These are phyloP conservation scores for Chironomus riparius DNA, from an alignment of 2,888 invertebrate species.

Conservation along the genomic window DNA sequence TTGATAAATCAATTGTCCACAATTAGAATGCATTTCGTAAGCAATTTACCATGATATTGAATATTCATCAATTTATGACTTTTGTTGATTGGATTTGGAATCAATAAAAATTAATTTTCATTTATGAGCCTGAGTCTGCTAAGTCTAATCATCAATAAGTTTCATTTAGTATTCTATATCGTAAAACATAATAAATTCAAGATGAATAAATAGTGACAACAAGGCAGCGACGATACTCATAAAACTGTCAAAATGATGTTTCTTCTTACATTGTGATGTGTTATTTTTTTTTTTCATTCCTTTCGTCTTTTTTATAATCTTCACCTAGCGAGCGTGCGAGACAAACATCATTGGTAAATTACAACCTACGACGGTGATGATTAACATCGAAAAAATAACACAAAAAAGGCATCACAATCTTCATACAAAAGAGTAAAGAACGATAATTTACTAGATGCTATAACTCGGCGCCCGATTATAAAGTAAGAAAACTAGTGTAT, in stretches of 20 bases:
- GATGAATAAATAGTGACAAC: background rate
- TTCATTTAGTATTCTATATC: background rate
- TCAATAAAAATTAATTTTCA: background rate
- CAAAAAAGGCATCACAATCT: background rate
- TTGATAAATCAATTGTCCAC: background rate
- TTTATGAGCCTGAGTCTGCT: too few species aligned
- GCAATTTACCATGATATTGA: too few species aligned
- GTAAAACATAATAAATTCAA: background rate
- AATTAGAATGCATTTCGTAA: background rate
- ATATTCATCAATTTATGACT: background rate
- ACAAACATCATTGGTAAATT: background rate
- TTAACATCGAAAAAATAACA: background rate
- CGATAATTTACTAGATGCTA: background rate
- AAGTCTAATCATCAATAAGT: too few species aligned
- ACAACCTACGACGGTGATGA: background rate
- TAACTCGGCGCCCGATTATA: background rate
- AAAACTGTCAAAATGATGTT: background rate
- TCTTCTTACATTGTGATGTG: background rate
- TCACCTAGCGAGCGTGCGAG: background rate
- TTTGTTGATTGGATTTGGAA: background rate
- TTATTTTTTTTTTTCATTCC: background rate
- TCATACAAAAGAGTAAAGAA: background rate
- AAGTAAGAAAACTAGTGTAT: too few species aligned
- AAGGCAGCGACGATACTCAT: background rate
- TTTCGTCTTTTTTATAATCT: background rate